These are phyloP conservation scores for Drosophila putrida DNA, from an alignment of 2,888 invertebrate genomes.

Conservation along the genomic window DNA sequence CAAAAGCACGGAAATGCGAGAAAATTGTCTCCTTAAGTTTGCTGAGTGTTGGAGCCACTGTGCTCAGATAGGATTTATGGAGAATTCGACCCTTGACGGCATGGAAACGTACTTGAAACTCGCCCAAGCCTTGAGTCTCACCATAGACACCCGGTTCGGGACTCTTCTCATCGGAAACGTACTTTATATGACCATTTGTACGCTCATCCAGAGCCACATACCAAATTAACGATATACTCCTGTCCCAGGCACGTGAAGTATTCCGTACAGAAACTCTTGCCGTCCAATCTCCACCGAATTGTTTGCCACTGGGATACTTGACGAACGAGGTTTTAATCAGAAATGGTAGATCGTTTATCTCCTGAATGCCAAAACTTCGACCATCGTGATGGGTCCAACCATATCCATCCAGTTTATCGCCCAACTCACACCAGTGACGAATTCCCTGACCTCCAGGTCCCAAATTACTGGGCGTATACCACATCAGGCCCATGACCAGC, in stretches of 20 bases:
- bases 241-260: slow-evolving; percentile 80
- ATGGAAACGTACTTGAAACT: slow-evolving; percentile 88
- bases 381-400: slow-evolving; percentile 98
- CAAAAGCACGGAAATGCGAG: slow-evolving; percentile 88
- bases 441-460: slow-evolving; percentile 91
- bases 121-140: slow-evolving; percentile 91
- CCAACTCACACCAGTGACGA: slow-evolving; percentile 97
- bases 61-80: slow-evolving; percentile 91
- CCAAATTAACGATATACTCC: slow-evolving; percentile 89
- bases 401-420: slow-evolving; percentile 92
- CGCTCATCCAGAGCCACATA: slow-evolving; percentile 93
- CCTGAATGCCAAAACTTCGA: slow-evolving; percentile 94
- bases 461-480: slow-evolving; percentile 93
- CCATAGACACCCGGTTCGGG: slow-evolving; percentile 87
- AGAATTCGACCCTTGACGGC: slow-evolving; percentile 87
- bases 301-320: slow-evolving; percentile 92
- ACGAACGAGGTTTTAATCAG: slow-evolving; percentile 94
- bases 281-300: slow-evolving; percentile 97
- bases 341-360: slow-evolving; percentile 93
- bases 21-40: slow-evolving; percentile 91
- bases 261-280: slow-evolving; percentile 90
- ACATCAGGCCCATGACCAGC: slow-evolving; percentile 97
- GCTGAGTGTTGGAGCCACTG: slow-evolving; percentile 89
- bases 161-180: slow-evolving; percentile 80
- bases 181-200: slow-evolving; percentile 87